Percentiles rank a stretch among this genome's conserved stretches.
Evolutionary conservation across 2,113 vertebrate species (phyloP).

Genomic region (Notothenia coriiceps): DNA sequence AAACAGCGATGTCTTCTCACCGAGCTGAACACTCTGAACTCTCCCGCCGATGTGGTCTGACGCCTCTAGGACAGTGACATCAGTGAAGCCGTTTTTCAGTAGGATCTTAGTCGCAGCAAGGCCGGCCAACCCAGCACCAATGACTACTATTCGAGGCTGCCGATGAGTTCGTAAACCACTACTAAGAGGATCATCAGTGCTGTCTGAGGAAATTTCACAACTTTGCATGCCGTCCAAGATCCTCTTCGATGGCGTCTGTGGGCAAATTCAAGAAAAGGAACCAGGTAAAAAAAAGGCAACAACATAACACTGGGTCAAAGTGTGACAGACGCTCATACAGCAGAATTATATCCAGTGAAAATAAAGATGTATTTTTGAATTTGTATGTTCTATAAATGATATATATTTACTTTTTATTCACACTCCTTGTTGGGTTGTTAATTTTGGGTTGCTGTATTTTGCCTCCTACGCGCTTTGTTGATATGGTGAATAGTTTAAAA

Average conservation of each 20-base stretch:
- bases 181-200: conserved; percentile 99
- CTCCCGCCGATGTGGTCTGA: conserved; percentile 94
- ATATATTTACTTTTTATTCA: too few relatives aligned
- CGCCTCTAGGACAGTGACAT: conserved; percentile 97
- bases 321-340: neutral
- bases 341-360: neutral
- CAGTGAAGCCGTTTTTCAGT: conserved; percentile 93
- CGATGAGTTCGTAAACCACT: conserved; percentile 91
- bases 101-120: conserved; percentile 93
- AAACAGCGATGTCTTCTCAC: conserved; percentile 79
- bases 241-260: conserved; percentile 92
- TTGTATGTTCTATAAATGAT: too few relatives aligned
- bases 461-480: too few relatives aligned
- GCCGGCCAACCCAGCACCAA: conserved; percentile 96
- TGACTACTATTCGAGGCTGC: conserved; percentile 98
- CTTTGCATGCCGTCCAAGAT: conserved; percentile 99
- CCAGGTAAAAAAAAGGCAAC: conserved; percentile 10
- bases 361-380: neutral
- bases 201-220: conserved; percentile 99
- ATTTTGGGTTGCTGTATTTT: too few relatives aligned
- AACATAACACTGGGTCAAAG: neutral
- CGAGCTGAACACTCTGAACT: conserved; percentile 93
- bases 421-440: too few relatives aligned
- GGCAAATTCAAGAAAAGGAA: conserved; percentile 6
- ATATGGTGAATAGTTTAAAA: too few relatives aligned